Base-by-base conservation (phyloP, 2,797 vertebrate genomes). In the Falco novaeseelandiae region DNA sequence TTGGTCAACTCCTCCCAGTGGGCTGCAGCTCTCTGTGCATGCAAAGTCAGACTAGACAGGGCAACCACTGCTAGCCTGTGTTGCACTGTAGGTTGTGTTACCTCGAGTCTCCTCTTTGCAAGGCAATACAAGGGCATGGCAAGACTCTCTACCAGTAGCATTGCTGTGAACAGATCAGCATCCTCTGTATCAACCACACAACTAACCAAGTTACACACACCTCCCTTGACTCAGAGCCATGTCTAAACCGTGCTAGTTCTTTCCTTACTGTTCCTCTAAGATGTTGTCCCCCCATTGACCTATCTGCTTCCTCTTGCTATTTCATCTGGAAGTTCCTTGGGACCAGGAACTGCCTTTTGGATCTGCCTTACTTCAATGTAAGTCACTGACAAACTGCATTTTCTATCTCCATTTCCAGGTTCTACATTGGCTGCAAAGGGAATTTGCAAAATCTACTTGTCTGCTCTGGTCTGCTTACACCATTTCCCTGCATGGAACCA, bases 1-100 rank as follows among this genome's bases (percentile, higher is more conserved):
- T 74, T 30, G 40, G 23, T 14, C n/a, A 32, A 4, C 2, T 4
- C 2, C 4, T 9, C 1, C 7, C 30, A 30, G 19, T 29, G 25
- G 42, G 32, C 30, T 80, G 44, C 32, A 90, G 30, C 25, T 38
- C n/a, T 58, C 46, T 66, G n/a, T 58, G 21, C 23, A 66, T 40
- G 38, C 67, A 76, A 48, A 66, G 34, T 13, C 40, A 34, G 40
- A 63, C 10, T 38, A 40, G 42, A 36, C 20, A 23, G 7, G 5
- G 29, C 18, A 62, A 46, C 30, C 5, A 10, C 34, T 83, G 46
- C 26, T 36, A 27, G 58, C 20, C 29, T 58, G 36, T 22, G 26
- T 17, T 65, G 59, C 12, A 12, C n/a, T 63, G 20, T 12, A 67
- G 54, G 19, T 1, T 61, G 30, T 42, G 13, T 52, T 69, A 72